Base-by-base conservation (phyloP, 2,888 invertebrate genomes). In the Xestia xanthographa region DNA sequence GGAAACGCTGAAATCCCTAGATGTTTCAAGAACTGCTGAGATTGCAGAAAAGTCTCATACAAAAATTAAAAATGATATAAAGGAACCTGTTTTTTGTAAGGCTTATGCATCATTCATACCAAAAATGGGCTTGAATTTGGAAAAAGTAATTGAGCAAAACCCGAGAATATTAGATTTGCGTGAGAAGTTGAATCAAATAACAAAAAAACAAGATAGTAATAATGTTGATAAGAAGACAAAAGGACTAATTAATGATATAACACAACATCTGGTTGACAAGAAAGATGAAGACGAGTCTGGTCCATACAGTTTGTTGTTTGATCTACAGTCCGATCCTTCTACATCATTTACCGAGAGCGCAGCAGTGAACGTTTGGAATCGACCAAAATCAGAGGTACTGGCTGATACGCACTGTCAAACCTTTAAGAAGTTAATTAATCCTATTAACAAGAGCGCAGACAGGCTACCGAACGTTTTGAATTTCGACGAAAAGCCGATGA, bases 251-350 rank as follows among this genome's bases (percentile, higher is more conserved):
- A 95, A 96, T 80, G 95, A 95, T 85, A 94, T 95, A 73, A 95
- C 96, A 41, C 96, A 96, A 86, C 93, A 93, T 75, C 87, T 96
- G 70, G 95, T 93, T 66, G 96, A 96, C 84, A 95, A 95, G 81
- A 95, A 95, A 90, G 94, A 94, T 73, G 93, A 93, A 68, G 95
- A 96, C 83, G 95, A 95, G 80, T 97, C 97, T 34, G 97, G 97
- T 75, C 97, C 97, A 6, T 97, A 97, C 86, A 97, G 97, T 87
- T 95, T 97, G 83, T 92, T 97, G 63, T 97, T 97, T 90, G 97
- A 97, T 89, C 91, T 97, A 68, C 94, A 97, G 87, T 86, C 93
- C 29, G 92, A 95, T 86, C 90, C 95, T 75, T 94, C 95, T 53
- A 92, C 95, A 63, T 95, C 95, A 71, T 90, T 88, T 78, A 93